Conservation (phyloP, 2,113 vertebrate genomes). For the Lonchura striata region DNA sequence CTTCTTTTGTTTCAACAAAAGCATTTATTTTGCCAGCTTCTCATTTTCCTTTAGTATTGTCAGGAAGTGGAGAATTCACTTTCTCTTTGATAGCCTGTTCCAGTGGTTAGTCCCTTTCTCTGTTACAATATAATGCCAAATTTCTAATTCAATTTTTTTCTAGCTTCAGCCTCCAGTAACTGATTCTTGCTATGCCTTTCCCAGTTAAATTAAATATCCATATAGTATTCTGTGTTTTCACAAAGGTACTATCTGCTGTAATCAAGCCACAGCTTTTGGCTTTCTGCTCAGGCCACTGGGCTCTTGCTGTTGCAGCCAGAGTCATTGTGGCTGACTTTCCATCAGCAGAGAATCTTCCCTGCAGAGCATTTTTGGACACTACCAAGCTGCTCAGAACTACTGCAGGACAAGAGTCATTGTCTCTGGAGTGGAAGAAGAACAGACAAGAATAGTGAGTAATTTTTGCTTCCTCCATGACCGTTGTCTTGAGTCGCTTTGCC, state of each 20-base stretch:
- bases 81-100: background rate
- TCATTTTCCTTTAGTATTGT: background rate
- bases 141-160: background rate
- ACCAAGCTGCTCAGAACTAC: background rate
- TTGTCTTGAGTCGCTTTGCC: background rate
- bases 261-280: background rate
- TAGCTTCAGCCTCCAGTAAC: background rate
- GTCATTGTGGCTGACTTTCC: background rate
- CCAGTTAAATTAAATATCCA: background rate
- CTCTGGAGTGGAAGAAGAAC: background rate
- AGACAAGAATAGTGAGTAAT: background rate
- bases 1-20: background rate
- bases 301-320: background rate
- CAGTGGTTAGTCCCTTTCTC: background rate
- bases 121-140: background rate
- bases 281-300: background rate
- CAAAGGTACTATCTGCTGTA: background rate
- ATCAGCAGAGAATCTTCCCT: background rate
- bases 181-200: background rate
- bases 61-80: background rate
- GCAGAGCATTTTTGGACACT: background rate
- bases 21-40: background rate
- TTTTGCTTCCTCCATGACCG: background rate
- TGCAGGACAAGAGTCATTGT: background rate
- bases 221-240: background rate